Conservation (phyloP, 2,113 vertebrate species). For the Delphinapterus leucas region DNA sequence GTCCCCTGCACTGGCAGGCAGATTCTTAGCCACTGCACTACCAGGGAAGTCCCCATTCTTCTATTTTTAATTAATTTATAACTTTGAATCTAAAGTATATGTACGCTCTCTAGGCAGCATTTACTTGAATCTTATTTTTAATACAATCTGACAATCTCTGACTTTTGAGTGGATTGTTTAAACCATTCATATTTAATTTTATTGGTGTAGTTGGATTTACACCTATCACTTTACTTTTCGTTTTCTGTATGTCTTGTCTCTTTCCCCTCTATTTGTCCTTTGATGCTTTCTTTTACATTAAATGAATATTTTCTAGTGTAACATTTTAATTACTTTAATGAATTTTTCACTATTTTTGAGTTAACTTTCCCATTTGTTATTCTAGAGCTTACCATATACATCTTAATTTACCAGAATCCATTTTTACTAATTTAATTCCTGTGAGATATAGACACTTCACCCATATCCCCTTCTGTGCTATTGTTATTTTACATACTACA, state of each 20-base stretch:
- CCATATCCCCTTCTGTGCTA: background rate
- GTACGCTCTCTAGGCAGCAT: background rate
- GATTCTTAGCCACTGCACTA: too few relatives aligned
- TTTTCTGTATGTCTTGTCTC: background rate
- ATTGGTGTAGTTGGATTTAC: background rate
- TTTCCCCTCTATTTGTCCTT: background rate
- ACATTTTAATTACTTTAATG: background rate
- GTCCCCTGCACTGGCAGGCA: too few relatives aligned
- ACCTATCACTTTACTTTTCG: background rate
- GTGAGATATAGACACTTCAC: background rate
- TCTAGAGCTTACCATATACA: background rate
- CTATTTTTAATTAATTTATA: background rate
- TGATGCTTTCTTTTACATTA: slow-evolving; percentile 13
- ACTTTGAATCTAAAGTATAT: background rate
- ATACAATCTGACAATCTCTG: background rate
- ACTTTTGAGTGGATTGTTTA: background rate
- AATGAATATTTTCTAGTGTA: background rate
- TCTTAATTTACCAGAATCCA: slow-evolving; percentile 22
- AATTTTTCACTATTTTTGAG: background rate
- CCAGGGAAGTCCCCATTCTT: background rate
- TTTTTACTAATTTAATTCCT: background rate
- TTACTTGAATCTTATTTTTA: slow-evolving; percentile 3
- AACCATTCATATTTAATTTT: background rate
- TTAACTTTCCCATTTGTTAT: background rate
- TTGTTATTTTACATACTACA: background rate